A percentile compares a stretch with the other conserved stretches of the same genome.
These are phyloP conservation scores for Accipiter cooperii DNA, from an alignment of 2,113 vertebrate species.

Conservation along the genomic window DNA sequence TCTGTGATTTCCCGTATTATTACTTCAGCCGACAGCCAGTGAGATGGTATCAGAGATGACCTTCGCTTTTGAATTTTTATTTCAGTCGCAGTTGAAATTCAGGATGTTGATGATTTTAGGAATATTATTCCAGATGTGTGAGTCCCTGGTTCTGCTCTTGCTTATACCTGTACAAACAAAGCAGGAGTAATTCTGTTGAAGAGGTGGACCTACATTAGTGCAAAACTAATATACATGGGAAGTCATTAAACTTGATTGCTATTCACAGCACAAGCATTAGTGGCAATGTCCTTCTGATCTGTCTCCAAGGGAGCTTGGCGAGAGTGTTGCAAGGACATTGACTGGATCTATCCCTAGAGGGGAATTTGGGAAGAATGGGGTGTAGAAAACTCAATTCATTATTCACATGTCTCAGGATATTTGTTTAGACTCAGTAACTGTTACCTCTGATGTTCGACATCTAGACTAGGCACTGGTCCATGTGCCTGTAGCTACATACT, in stretches of 20 bases:
- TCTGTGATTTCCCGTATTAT: neutral
- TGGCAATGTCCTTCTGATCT: neutral
- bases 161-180: neutral
- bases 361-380: slow-evolving; percentile 2
- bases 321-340: neutral
- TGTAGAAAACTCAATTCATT: slow-evolving; percentile 5
- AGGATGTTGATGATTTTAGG: neutral
- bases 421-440: slow-evolving; percentile 26
- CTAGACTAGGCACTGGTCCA: neutral
- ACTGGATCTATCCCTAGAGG: slow-evolving; percentile 32
- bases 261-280: neutral
- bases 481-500: neutral
- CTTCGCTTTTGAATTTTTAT: neutral
- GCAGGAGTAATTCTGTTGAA: neutral
- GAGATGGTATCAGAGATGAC: slow-evolving; percentile 10
- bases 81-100: neutral
- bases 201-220: neutral
- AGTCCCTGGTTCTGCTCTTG: neutral
- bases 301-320: neutral
- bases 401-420: slow-evolving; percentile 27
- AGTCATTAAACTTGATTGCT: slow-evolving; percentile 39
- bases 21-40: neutral
- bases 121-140: slow-evolving; percentile 36
- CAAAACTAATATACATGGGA: slow-evolving; percentile 26
- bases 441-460: neutral